Conservation (phyloP, 2,113 vertebrate species). For the Glareola pratincola region DNA sequence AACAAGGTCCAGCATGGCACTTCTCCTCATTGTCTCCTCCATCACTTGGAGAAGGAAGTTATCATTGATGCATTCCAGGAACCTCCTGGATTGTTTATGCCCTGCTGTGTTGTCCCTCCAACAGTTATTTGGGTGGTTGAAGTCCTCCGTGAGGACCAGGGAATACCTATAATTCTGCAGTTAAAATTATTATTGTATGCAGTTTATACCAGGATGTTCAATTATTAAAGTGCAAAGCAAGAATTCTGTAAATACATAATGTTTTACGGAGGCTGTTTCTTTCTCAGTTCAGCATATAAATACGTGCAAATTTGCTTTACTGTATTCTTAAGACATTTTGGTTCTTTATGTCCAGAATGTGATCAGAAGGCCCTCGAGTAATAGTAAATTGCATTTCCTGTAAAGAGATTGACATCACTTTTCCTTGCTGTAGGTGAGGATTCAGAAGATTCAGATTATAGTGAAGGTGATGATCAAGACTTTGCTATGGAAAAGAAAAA, state of each 20-base stretch:
- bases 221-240: neutral
- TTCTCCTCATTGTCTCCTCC: neutral
- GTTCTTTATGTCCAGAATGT: neutral
- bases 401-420: neutral
- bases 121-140: neutral
- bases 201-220: neutral
- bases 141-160: neutral
- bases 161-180: neutral
- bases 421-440: constrained; percentile 60
- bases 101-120: neutral
- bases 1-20: neutral
- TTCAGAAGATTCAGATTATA: constrained; percentile 77
- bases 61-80: neutral
- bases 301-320: neutral
- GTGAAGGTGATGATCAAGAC: constrained; percentile 75
- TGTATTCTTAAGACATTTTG: neutral
- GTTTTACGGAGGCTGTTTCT: neutral
- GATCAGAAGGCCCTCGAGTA: neutral
- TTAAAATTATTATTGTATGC: neutral
- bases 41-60: neutral
- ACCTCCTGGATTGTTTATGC: neutral
- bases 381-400: neutral
- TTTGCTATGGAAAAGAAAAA: constrained; percentile 66
- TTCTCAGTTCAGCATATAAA: neutral
- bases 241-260: neutral